phyloP scores from a whole-genome alignment of 1,140 invertebrate species.

The Anadara kagoshimensis region DNA sequence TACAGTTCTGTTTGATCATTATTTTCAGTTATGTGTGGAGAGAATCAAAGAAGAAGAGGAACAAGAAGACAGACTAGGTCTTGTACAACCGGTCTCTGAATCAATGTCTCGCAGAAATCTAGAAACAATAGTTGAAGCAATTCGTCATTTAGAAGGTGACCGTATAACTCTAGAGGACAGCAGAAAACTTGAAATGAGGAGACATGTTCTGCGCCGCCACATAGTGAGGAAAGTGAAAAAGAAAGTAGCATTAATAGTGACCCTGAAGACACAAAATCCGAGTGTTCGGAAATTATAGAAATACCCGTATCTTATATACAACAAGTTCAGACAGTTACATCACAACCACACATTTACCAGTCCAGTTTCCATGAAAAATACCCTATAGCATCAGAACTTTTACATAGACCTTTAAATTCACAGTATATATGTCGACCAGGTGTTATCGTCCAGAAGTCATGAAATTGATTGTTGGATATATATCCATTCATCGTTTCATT shows the following conservation, averaged over 20 bases:
- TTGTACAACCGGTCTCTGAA: conserved; percentile 16
- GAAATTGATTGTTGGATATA: background rate
- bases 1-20: too few relatives aligned
- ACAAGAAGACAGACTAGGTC: conserved; percentile 52
- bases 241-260: conserved; percentile 59
- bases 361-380: conserved; percentile 56
- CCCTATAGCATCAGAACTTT: conserved; percentile 58
- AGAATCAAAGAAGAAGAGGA: conserved; percentile 19
- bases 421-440: conserved; percentile 57
- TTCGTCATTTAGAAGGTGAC: conserved; percentile 95
- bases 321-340: conserved; percentile 34
- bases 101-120: conserved; percentile 92
- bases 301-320: conserved; percentile 51
- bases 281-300: conserved; percentile 54
- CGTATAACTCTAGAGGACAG: conserved; percentile 74
- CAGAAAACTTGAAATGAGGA: conserved; percentile 9
- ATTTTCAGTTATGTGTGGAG: conserved; percentile 25
- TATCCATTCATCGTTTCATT: background rate
- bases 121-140: conserved; percentile 98
- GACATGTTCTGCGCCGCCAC: conserved; percentile 27
- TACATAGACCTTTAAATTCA: conserved; percentile 52
- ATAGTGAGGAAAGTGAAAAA: conserved; percentile 60
- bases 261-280: conserved; percentile 57
- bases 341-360: conserved; percentile 18
- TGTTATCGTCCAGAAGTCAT: conserved; percentile 69